These are phyloP conservation scores for Phyllotis vaccarum DNA, from an alignment of 2,797 vertebrate genomes.

Conservation along the genomic window DNA sequence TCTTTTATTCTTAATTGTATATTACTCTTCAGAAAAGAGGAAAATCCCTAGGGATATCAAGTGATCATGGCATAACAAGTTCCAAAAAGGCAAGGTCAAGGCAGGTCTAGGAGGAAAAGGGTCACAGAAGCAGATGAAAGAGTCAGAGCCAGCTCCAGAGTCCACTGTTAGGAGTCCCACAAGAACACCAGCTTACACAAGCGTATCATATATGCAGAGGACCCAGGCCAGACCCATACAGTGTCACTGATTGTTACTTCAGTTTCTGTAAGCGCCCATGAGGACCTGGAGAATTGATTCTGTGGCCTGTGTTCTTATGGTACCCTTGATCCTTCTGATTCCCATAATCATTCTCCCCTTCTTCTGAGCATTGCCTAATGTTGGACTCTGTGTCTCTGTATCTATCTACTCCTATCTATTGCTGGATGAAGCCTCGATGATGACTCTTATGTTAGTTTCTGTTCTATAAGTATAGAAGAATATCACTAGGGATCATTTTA, in stretches of 20 bases:
- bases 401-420: neutral
- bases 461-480: neutral
- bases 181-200: neutral
- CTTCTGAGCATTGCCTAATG: neutral
- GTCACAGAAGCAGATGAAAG: neutral
- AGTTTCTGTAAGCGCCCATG: neutral
- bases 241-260: neutral
- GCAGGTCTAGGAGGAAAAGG: neutral
- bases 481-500: neutral
- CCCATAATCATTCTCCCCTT: neutral
- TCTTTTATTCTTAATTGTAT: neutral
- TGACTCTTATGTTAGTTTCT: neutral
- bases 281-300: neutral
- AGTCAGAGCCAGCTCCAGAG: neutral
- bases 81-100: neutral
- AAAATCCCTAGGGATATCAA: neutral
- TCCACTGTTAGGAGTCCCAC: neutral
- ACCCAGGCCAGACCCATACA: neutral
- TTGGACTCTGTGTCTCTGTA: neutral
- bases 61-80: neutral
- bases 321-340: neutral
- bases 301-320: neutral
- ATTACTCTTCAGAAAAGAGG: neutral
- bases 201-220: neutral
- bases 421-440: neutral